phyloP scores from a whole-genome alignment of 1,140 invertebrate species.

The Drosophila tani region DNA sequence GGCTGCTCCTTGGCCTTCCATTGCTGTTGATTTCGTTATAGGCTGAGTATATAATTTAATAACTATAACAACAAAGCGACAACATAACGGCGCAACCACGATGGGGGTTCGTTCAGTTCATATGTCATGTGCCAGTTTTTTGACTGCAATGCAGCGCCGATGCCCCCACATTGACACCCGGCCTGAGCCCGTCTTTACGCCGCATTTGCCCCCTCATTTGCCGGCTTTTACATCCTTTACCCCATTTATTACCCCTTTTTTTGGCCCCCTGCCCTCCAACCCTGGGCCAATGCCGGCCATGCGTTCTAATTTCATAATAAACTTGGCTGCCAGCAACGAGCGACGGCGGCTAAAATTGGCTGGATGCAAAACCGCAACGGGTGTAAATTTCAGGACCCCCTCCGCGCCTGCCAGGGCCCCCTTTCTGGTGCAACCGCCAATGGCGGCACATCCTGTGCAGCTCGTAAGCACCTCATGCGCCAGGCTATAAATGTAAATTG shows the following conservation, averaged over 20 bases:
- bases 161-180: conserved; percentile 3
- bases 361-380: conserved; percentile 74
- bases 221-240: conserved; percentile 4
- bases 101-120: conserved; percentile 53
- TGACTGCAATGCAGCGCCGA: conserved; percentile 70
- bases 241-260: conserved; percentile 9
- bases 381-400: conserved; percentile 73
- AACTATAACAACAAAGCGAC: conserved; percentile 71
- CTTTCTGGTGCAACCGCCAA: conserved; percentile 39
- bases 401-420: not conserved
- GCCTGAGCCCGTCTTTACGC: not conserved
- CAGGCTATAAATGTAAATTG: conserved; percentile 83
- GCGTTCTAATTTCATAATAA: conserved; percentile 83
- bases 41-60: conserved; percentile 76
- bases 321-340: conserved; percentile 65
- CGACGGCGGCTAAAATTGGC: conserved; percentile 63
- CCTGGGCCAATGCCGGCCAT: conserved; percentile 37
- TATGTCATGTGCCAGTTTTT: conserved; percentile 81
- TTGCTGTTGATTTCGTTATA: conserved; percentile 57
- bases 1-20: conserved; percentile 9
- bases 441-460: conserved; percentile 81
- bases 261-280: conserved; percentile 1
- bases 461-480: conserved; percentile 82
- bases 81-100: conserved; percentile 32
- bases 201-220: conserved; percentile 10